Base-by-base conservation (phyloP, 2,797 vertebrate species). In the Paedocypris micromegethes region DNA sequence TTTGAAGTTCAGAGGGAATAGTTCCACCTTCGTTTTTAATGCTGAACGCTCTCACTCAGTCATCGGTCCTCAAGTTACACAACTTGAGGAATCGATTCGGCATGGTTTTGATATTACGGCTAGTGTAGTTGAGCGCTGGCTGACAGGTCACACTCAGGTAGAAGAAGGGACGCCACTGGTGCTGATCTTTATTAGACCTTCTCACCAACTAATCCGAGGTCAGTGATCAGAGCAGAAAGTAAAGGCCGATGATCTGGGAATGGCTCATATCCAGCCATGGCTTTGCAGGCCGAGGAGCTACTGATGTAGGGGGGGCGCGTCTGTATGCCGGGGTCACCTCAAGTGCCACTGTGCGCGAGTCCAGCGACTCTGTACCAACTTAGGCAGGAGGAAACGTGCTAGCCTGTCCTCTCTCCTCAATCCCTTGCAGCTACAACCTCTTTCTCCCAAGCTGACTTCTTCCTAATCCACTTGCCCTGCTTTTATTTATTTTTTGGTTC, bases 261-360 rank as follows among this genome's bases (percentile, higher is more conserved):
- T 75, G 77, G 77, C 74, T 75, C 66, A 68, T 49, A 45, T 73
- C 66, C 72, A 74, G 75, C 58, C 43, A 8, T 48, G 73, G 66
- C 58, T 71, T 69, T 64, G 64, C 65, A 66, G 77, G 72, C 60
- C 50, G 68, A 62, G 66, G 62, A 61, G 72, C 64, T 57, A 69
- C 56, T 58, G 55, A 62, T 73, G 37, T 47, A 52, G 64, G 64
- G 72, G 23, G 45, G 75, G 77, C 70, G 66, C 67, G 75, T 69
- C 48, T 49, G 58, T 73, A 77, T 73, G 72, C 78, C 72, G 66
- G 72, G 77, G 71, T 75, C 72, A 70, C 72, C 80, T 79, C 71
- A 79, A 79, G 76, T 81, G 75, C 77, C 76, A 66, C 64, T 60
- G 58, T 63, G 67, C 66, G 51, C 75, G 75, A 54, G 72, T 68